A percentile compares a stretch with the other conserved stretches of the same genome.
These are phyloP conservation scores for Mylabris sibirica DNA, from an alignment of 2,888 invertebrate genomes.

Conservation along the genomic window DNA sequence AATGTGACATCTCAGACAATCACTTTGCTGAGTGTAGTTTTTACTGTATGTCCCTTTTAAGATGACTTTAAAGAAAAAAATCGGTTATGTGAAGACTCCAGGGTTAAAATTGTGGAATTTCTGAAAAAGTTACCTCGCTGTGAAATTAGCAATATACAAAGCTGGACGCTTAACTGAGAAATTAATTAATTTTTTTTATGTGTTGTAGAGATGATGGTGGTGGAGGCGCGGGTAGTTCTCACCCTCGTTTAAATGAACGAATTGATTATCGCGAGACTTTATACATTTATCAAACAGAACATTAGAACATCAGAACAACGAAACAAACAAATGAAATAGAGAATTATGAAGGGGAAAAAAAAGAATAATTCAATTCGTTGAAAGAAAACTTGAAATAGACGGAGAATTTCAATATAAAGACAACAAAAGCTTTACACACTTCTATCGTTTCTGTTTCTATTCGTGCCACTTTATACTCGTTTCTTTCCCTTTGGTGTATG, in stretches of 20 bases:
- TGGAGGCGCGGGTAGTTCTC: no score
- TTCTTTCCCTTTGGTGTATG: not conserved
- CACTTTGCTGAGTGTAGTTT: not conserved
- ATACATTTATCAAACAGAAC: no score
- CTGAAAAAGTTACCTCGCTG: no score
- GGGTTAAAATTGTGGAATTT: no score
- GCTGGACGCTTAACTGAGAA: not conserved
- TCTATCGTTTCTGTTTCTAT: not conserved
- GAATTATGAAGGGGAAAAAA: not conserved
- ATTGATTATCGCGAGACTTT: no score
- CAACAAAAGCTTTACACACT: slow-evolving; percentile 2
- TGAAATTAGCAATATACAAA: not conserved
- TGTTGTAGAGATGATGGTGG: no score
- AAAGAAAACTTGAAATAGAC: not conserved
- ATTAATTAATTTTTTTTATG: no score
- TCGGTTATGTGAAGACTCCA: no score
- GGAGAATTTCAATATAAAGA: not conserved
- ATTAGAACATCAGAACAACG: not conserved
- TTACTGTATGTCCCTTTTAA: no score
- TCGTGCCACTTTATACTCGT: not conserved
- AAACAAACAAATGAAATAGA: slow-evolving; percentile 11
- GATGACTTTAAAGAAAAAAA: no score
- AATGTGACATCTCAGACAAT: not conserved
- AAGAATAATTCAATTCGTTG: not conserved
- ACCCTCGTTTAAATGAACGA: not conserved